phyloP scores from a whole-genome alignment of 2,797 vertebrate genomes.

The Toxotes lorentzi region DNA sequence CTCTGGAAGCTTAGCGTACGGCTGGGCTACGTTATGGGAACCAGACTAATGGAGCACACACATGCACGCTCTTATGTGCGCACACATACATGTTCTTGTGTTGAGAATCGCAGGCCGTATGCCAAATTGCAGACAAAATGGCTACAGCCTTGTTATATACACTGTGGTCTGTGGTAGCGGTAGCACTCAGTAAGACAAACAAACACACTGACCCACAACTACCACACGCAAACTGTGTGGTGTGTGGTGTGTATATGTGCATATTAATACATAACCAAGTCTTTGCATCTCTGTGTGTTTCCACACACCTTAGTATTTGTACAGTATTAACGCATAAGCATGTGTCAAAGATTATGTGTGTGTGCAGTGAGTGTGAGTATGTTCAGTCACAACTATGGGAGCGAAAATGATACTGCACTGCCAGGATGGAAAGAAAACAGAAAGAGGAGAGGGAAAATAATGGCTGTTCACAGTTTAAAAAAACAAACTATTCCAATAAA shows the following conservation, averaged over 20 bases:
- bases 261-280: slow-evolving; percentile 30
- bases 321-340: slow-evolving; percentile 32
- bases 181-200: slow-evolving; percentile 75
- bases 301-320: slow-evolving; percentile 30
- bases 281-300: slow-evolving; percentile 27
- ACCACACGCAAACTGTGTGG: slow-evolving; percentile 37
- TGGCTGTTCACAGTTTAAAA: slow-evolving; percentile 74
- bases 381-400: slow-evolving; percentile 29
- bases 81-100: slow-evolving; percentile 36
- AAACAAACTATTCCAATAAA: slow-evolving; percentile 77
- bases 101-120: slow-evolving; percentile 47
- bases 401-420: slow-evolving; percentile 50
- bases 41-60: slow-evolving; percentile 41
- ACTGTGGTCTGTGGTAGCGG: slow-evolving; percentile 73
- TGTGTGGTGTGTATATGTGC: slow-evolving; percentile 29
- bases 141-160: slow-evolving; percentile 59
- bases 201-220: slow-evolving; percentile 67
- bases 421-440: slow-evolving; percentile 71
- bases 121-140: slow-evolving; percentile 78
- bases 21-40: slow-evolving; percentile 53
- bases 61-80: slow-evolving; percentile 22
- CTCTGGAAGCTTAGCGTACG: slow-evolving; percentile 50
- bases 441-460: slow-evolving; percentile 77
- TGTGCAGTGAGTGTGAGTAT: slow-evolving; percentile 38
- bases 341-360: slow-evolving; percentile 41